Evolutionary conservation across 1,140 invertebrate genomes (phyloP).

Genomic region (Drosophila ercepeae): DNA sequence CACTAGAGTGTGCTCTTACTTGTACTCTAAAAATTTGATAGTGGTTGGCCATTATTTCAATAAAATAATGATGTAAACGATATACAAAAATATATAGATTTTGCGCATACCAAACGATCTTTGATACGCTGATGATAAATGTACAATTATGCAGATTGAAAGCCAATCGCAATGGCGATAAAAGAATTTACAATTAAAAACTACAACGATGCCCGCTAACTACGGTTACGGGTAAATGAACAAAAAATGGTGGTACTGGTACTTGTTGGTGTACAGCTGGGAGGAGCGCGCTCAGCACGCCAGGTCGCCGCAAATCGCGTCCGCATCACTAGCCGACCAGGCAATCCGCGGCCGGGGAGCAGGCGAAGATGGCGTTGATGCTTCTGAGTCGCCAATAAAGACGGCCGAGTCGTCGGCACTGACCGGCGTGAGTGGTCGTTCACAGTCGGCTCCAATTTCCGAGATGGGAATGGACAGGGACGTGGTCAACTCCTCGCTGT

Average conservation of each 20-base stretch:
- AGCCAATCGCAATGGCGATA: slow-evolving; percentile 17
- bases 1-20: slow-evolving; percentile 18
- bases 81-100: slow-evolving; percentile 75
- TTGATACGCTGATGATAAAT: slow-evolving; percentile 8
- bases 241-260: slow-evolving; percentile 49
- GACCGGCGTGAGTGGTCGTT: slow-evolving; percentile 61
- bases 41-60: slow-evolving; percentile 12
- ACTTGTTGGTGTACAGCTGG: not conserved
- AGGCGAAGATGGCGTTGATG: slow-evolving; percentile 54
- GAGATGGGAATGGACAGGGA: slow-evolving; percentile 71
- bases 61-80: slow-evolving; percentile 52
- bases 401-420: slow-evolving; percentile 70
- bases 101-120: slow-evolving; percentile 14
- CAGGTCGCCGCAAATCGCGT: slow-evolving; percentile 37
- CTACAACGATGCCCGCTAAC: slow-evolving; percentile 41
- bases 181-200: slow-evolving; percentile 65
- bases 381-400: slow-evolving; percentile 57
- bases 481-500: slow-evolving; percentile 49
- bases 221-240: slow-evolving; percentile 48
- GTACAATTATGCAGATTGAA: slow-evolving; percentile 3
- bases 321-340: slow-evolving; percentile 53
- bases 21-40: slow-evolving; percentile 21
- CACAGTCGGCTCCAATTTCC: slow-evolving; percentile 74
- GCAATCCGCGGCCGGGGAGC: slow-evolving; percentile 37
- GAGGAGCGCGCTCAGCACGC: slow-evolving; percentile 61